phyloP scores from a whole-genome alignment of 2,113 vertebrate genomes.

The Bubo blakistoni region DNA sequence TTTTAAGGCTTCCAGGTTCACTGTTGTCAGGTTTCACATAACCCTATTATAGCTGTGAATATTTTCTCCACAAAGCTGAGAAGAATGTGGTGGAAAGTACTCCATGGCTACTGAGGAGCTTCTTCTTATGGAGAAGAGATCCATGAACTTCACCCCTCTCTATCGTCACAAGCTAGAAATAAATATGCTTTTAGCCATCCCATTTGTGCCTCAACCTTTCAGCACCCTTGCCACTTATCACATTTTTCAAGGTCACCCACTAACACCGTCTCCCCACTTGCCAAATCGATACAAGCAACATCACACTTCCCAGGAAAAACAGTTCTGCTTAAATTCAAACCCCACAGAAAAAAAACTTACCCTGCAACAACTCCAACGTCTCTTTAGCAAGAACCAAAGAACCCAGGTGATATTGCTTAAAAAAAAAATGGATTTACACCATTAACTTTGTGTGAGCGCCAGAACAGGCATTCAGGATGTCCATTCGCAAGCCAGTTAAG shows the following conservation, averaged over 20 bases:
- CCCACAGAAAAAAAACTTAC: background rate
- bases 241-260: constrained; percentile 72
- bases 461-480: background rate
- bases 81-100: background rate
- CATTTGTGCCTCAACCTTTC: constrained; percentile 69
- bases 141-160: constrained; percentile 15
- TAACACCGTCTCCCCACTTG: constrained; percentile 48
- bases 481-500: background rate
- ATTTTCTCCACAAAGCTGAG: constrained; percentile 3
- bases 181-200: constrained; percentile 63
- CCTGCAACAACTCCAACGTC: background rate
- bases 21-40: background rate
- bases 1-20: background rate
- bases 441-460: background rate
- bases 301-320: constrained; percentile 59
- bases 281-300: constrained; percentile 62
- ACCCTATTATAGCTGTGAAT: background rate
- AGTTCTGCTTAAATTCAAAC: background rate
- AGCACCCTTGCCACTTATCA: constrained; percentile 74
- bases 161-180: background rate
- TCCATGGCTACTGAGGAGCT: constrained; percentile 1
- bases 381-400: background rate
- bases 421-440: background rate
- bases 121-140: background rate
- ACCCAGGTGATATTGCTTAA: background rate